Conservation (phyloP, 2,113 vertebrate species). For the Cottus gobio region DNA sequence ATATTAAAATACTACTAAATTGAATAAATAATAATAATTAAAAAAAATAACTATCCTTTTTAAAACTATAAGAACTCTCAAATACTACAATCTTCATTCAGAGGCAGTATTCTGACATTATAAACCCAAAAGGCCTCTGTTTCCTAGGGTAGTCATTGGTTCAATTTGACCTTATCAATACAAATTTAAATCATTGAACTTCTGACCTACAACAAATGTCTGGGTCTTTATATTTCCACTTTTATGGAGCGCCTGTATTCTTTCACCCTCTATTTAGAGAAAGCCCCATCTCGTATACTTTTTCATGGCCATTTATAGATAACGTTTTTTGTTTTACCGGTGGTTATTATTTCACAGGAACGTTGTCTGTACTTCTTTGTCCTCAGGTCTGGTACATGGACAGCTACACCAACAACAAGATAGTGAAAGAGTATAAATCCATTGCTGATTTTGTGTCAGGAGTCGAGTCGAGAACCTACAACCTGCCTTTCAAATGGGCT, state of each 20-base stretch:
- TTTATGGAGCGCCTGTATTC: background rate
- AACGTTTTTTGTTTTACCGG: background rate
- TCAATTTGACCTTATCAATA: background rate
- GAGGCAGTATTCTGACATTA: background rate
- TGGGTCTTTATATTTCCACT: background rate
- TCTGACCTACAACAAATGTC: background rate
- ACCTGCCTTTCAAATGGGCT: slow-evolving; percentile 98
- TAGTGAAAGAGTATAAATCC: slow-evolving; percentile 95
- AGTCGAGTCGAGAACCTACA: slow-evolving; percentile 94
- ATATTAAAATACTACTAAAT: too few relatives aligned
- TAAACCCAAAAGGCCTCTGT: background rate
- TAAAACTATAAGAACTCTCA: background rate
- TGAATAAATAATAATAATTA: too few relatives aligned
- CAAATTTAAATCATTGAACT: background rate
- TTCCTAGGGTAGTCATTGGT: background rate
- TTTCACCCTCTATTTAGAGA: background rate
- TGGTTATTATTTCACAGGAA: slow-evolving; percentile 5
- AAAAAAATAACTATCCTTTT: background rate
- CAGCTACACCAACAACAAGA: slow-evolving; percentile 97
- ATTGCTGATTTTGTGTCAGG: slow-evolving; percentile 93
- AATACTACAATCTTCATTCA: background rate
- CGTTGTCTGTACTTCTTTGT: slow-evolving; percentile 7
- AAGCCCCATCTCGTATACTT: background rate
- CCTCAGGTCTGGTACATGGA: slow-evolving; percentile 99
- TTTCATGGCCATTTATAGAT: background rate